A percentile compares a stretch with the other conserved stretches of the same genome.
These are phyloP conservation scores for Nowickia ferox DNA, from an alignment of 2,888 invertebrate genomes.

Conservation along the genomic window DNA sequence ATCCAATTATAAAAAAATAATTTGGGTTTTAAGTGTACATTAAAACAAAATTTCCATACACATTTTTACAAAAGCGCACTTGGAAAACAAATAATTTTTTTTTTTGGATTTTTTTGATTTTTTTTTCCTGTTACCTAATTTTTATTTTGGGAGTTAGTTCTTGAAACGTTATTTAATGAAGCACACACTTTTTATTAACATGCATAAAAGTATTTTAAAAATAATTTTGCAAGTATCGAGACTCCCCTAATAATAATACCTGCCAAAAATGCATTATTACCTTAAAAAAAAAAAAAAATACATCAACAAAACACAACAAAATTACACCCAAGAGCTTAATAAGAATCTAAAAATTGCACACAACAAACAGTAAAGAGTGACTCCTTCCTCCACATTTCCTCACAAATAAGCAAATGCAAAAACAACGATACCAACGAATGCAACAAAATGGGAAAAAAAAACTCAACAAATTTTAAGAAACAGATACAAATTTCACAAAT, in stretches of 20 bases:
- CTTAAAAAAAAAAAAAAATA: constrained; percentile 17
- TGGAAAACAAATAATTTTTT: too few relatives aligned
- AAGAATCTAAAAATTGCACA: constrained; percentile 51
- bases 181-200: background rate
- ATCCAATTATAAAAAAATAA: too few relatives aligned
- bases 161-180: background rate
- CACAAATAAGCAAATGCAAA: constrained; percentile 36
- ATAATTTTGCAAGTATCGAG: background rate
- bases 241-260: constrained; percentile 1
- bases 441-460: constrained; percentile 21
- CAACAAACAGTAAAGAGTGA: constrained; percentile 1
- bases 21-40: too few relatives aligned
- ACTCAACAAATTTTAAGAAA: constrained; percentile 60
- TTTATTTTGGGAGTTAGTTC: too few relatives aligned
- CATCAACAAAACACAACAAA: constrained; percentile 41
- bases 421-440: constrained; percentile 21
- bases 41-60: too few relatives aligned
- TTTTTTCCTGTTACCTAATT: too few relatives aligned
- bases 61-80: too few relatives aligned
- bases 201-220: too few relatives aligned
- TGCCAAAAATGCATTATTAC: constrained; percentile 60
- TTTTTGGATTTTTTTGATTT: too few relatives aligned
- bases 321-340: constrained; percentile 64
- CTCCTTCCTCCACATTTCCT: background rate
- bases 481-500: constrained; percentile 55